Evolutionary conservation across 2,797 vertebrate genomes (phyloP).

Genomic region (Amphiprion clarkii): DNA sequence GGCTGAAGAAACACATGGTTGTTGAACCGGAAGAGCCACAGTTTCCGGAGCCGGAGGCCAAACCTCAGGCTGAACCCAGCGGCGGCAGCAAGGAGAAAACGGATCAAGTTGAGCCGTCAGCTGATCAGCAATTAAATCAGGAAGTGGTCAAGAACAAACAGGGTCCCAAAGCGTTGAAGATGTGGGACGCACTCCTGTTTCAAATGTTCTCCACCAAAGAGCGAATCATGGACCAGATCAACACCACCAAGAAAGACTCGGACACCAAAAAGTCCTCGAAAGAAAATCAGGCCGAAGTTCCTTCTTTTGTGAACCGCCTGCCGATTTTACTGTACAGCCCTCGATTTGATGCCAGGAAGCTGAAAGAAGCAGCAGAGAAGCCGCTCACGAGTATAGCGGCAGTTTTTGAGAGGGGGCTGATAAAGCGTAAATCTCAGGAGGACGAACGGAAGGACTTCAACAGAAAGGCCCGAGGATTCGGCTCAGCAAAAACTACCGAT

Average conservation of each 20-base stretch:
- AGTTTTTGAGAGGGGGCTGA: conserved; percentile 81
- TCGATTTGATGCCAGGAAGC: conserved; percentile 92
- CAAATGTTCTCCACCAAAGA: conserved; percentile 90
- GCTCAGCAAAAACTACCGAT: conserved; percentile 54
- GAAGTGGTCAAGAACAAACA: conserved; percentile 66
- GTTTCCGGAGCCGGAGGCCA: conserved; percentile 67
- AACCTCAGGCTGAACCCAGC: conserved; percentile 48
- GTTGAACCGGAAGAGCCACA: conserved; percentile 84
- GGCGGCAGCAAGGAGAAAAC: conserved; percentile 20
- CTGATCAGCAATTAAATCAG: conserved; percentile 49
- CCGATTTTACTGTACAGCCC: conserved; percentile 92
- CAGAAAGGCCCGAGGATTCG: conserved; percentile 90
- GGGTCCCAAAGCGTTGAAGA: conserved; percentile 85
- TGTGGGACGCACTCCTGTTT: conserved; percentile 96
- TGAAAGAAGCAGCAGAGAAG: conserved; percentile 90
- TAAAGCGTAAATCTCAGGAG: conserved; percentile 78
- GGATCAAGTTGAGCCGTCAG: neutral
- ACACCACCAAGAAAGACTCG: conserved; percentile 62
- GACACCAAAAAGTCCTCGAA: conserved; percentile 69
- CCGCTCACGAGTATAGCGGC: conserved; percentile 84
- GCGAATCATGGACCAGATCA: conserved; percentile 77
- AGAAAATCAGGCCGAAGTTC: conserved; percentile 65
- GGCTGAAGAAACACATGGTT: conserved; percentile 92
- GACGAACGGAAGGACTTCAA: conserved; percentile 91
- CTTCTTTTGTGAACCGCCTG: conserved; percentile 83